Evolutionary conservation across 2,113 vertebrate species (phyloP).

Genomic region (Oplegnathus fasciatus): DNA sequence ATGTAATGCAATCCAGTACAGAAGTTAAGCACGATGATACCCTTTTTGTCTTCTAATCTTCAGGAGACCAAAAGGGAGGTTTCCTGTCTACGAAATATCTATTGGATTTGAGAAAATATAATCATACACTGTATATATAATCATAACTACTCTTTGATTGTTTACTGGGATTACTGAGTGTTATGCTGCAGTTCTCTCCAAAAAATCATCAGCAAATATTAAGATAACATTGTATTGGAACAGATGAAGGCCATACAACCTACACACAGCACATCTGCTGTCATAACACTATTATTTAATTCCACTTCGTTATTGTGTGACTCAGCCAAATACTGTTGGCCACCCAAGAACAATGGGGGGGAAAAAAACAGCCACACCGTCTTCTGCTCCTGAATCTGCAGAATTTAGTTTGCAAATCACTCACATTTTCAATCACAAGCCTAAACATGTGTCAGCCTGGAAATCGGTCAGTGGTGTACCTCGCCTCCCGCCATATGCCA

Average conservation of each 20-base stretch:
- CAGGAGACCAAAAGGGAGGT: background rate
- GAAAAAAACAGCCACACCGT: background rate
- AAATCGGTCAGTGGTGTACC: no score
- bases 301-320: background rate
- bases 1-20: no score
- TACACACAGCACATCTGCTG: no score
- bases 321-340: background rate
- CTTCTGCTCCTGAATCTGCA: background rate
- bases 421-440: background rate
- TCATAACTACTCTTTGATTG: no score
- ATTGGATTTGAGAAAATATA: no score
- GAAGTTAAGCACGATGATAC: no score
- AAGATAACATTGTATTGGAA: no score
- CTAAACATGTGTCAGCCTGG: no score
- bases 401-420: no score
- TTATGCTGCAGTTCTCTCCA: no score
- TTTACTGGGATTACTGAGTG: no score
- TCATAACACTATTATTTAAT: background rate
- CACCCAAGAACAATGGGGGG: background rate
- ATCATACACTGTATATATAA: background rate
- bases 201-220: background rate
- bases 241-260: background rate
- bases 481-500: no score
- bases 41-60: background rate
- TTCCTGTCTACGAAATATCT: background rate